Evolutionary conservation across 2,888 invertebrate species (phyloP).

Genomic region (Entomobrya proxima): DNA sequence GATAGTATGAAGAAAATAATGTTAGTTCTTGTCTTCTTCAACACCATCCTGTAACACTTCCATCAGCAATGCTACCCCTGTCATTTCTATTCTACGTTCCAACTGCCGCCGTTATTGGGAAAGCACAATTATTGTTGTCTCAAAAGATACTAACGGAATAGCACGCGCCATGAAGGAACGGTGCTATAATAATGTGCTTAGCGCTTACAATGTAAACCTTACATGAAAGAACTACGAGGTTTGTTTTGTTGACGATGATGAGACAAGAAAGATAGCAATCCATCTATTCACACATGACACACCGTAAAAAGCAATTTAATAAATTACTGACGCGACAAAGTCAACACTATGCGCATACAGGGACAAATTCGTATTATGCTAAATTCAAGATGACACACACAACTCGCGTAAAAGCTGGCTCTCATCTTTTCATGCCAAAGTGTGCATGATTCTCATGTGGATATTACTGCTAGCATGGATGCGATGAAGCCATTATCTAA

Average conservation of each 20-base stretch:
- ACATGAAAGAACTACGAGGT: too few species aligned
- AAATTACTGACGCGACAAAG: not conserved
- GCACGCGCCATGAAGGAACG: too few species aligned
- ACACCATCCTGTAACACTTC: constrained; percentile 43
- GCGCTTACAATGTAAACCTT: too few species aligned
- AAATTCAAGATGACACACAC: not conserved
- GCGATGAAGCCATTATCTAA: not conserved
- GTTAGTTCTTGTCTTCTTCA: constrained; percentile 47
- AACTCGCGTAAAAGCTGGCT: not conserved
- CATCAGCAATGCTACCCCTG: constrained; percentile 21
- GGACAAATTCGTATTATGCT: not conserved
- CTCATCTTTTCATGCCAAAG: not conserved
- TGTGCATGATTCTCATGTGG: too few species aligned
- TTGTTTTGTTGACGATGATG: not conserved
- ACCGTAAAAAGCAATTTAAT: constrained; percentile 21
- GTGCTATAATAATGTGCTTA: too few species aligned
- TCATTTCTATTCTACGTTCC: not conserved
- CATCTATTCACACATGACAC: not conserved
- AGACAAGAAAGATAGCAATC: constrained; percentile 2
- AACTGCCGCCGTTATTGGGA: not conserved
- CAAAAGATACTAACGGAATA: not conserved
- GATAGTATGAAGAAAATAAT: constrained; percentile 24
- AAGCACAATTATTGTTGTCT: not conserved
- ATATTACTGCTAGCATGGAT: too few species aligned
- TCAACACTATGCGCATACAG: not conserved